Base-by-base conservation (phyloP, 2,888 invertebrate species). In the Drosophila nr. fundita region DNA sequence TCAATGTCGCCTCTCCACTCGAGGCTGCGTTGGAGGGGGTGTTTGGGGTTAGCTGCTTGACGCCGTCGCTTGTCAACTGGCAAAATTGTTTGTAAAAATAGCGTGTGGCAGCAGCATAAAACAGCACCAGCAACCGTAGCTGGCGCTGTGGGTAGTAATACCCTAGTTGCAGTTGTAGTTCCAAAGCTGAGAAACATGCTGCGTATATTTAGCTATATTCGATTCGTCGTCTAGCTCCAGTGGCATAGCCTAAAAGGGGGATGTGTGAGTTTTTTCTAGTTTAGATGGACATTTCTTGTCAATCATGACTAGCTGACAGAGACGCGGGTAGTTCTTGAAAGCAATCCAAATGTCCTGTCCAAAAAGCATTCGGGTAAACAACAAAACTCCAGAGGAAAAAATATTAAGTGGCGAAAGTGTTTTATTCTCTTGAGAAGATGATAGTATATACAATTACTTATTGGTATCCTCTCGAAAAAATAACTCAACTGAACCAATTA, bases 51-150 rank as follows among this genome's bases (percentile, higher is more conserved):
- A 66, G 54, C 63, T 68, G 61, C 66, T 73, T 78, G 78, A 68
- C 76, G 87, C 77, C 75, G 86, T 82, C 75, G 75, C 88, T 73
- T 87, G 88, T 85, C 88, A 87, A 85, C 85, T 87, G 71, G 86
- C 83, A 83, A 82, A 88, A 88, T 86, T 82, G 82, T 85, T 84
- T 86, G 81, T 85, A 85, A 88, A 85, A 87, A 85, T 85, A 85
- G 85, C 85, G 83, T 84, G 83, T 85, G 87, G 83, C 83, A 83
- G 69, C 80, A 77, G 79, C 86, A 82, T 83, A 81, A 85, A 76
- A 68, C 68, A 74, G 50, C 80, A 72, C 24, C 50, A 58, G 60
- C 67, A 54, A 18, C 42, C 42, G 49, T n/a, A n/a, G 15, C 63
- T 52, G 2, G 32, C 55, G 6, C 52, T 48, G 54, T 38, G 75